Conservation (phyloP, 2,797 vertebrate species). For the Aplochiton taeniatus region DNA sequence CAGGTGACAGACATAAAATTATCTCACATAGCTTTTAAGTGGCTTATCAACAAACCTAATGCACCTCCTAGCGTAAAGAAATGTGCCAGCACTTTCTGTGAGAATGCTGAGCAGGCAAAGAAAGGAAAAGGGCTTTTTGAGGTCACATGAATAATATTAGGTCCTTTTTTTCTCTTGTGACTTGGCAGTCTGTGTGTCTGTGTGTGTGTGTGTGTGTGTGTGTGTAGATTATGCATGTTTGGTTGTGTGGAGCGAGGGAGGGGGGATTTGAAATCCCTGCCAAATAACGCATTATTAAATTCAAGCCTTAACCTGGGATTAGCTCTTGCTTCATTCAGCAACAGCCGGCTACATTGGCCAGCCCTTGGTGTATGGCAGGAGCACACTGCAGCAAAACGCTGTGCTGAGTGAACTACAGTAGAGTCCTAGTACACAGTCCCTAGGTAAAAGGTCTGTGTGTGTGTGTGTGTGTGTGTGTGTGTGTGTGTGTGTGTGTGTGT, state of each 20-base stretch:
- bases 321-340: slow-evolving; percentile 30
- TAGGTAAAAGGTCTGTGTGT: not conserved
- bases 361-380: not conserved
- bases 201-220: slow-evolving; percentile 17
- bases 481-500: not conserved
- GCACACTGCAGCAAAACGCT: not conserved
- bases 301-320: slow-evolving; percentile 39
- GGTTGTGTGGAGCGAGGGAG: slow-evolving; percentile 1
- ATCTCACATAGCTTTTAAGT: slow-evolving; percentile 38
- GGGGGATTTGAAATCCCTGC: slow-evolving; percentile 27
- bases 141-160: slow-evolving; percentile 40
- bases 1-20: slow-evolving; percentile 35
- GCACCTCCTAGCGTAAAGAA: not conserved
- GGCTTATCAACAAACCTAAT: slow-evolving; percentile 32
- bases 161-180: slow-evolving; percentile 24
- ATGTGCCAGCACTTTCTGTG: slow-evolving; percentile 1
- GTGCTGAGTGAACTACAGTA: not conserved
- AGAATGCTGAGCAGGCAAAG: slow-evolving; percentile 27
- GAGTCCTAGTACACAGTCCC: not conserved
- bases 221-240: slow-evolving; percentile 20
- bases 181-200: slow-evolving; percentile 10
- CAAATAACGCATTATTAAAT: slow-evolving; percentile 40
- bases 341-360: slow-evolving; percentile 6
- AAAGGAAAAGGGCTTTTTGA: slow-evolving; percentile 17
- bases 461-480: not conserved